Percentiles rank a stretch among this genome's conserved stretches.
Evolutionary conservation across 1,140 invertebrate species (phyloP).

Genomic region (Pseudachorutes palmiensis): DNA sequence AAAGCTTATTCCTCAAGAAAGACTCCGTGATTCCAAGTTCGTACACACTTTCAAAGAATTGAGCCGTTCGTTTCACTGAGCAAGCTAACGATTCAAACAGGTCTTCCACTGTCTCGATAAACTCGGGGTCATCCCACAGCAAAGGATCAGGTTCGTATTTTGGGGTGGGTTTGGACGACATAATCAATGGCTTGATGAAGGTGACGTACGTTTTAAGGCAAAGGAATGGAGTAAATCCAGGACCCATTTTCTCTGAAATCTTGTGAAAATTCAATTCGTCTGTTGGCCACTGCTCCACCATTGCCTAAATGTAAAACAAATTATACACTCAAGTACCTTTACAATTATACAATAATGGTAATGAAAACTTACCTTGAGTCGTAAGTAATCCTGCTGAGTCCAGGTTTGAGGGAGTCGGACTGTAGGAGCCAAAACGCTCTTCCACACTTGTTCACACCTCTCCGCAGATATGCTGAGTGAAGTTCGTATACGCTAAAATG

Average conservation of each 20-base stretch:
- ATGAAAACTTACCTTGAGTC: neutral
- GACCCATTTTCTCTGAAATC: constrained; percentile 1
- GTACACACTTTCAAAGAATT: neutral
- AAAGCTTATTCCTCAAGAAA: too few relatives aligned
- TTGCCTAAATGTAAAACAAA: neutral
- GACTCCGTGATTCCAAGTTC: too few relatives aligned
- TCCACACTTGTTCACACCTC: neutral
- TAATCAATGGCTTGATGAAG: neutral
- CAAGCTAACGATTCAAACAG: neutral
- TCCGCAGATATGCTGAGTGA: neutral
- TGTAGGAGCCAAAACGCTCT: neutral
- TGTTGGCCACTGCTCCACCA: neutral
- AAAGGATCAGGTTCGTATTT: too few relatives aligned
- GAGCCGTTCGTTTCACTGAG: neutral
- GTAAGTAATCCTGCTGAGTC: neutral
- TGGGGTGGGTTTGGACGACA: too few relatives aligned
- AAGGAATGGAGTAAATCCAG: neutral
- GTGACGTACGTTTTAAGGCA: neutral
- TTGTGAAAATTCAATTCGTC: neutral
- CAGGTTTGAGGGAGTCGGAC: neutral
- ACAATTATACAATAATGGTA: neutral
- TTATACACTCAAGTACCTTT: neutral
- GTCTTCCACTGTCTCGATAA: neutral
- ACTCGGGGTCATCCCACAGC: neutral
- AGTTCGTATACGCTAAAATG: neutral